phyloP scores from a whole-genome alignment of 2,888 invertebrate genomes.

The Anagyrus pseudococci region DNA sequence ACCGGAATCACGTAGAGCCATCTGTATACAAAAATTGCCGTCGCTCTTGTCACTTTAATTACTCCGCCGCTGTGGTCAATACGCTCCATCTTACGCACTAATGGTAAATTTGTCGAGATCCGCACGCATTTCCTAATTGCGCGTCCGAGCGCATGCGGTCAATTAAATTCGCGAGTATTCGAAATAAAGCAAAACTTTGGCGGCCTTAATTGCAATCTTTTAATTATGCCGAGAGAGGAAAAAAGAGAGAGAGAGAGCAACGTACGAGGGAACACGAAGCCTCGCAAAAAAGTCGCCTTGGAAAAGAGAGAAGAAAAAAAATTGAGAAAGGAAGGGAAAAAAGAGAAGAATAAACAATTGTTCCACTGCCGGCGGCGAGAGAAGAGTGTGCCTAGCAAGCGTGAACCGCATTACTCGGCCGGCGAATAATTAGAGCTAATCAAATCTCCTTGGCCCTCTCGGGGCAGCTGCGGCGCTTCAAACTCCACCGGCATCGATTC shows the following conservation, averaged over 20 bases:
- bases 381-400: background rate
- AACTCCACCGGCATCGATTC: conserved; percentile 36
- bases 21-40: too few relatives aligned
- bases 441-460: conserved; percentile 32
- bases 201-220: conserved; percentile 30
- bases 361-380: background rate
- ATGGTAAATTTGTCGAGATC: too few relatives aligned
- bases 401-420: background rate
- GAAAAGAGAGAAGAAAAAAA: conserved; percentile 36
- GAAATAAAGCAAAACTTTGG: too few relatives aligned
- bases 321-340: conserved; percentile 32
- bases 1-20: too few relatives aligned
- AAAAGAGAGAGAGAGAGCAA: background rate
- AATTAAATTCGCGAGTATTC: too few relatives aligned
- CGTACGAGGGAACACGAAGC: conserved; percentile 2
- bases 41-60: too few relatives aligned
- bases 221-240: conserved; percentile 26
- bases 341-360: too few relatives aligned
- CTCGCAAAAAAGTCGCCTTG: conserved; percentile 14
- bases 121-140: too few relatives aligned
- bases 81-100: too few relatives aligned
- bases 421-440: conserved; percentile 40
- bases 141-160: too few relatives aligned
- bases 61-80: too few relatives aligned
- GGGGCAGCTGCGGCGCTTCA: conserved; percentile 18